phyloP scores from a whole-genome alignment of 2,888 invertebrate genomes.

The Scaptomyza cyrtandrae region DNA sequence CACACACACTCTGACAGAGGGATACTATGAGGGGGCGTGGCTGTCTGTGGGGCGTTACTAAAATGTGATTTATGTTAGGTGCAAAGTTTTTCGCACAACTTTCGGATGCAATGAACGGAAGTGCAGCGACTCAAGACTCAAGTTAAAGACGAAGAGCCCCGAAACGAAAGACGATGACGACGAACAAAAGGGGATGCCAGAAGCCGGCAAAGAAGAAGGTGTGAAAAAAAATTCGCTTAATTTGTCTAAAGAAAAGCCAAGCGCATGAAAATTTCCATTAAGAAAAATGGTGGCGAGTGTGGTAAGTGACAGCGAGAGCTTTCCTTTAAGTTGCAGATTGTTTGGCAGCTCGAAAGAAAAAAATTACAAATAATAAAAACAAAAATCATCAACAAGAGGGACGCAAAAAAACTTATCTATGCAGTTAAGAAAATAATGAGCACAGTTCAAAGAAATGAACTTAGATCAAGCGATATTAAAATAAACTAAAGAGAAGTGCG shows the following conservation, averaged over 20 bases:
- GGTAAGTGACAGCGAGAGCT: conserved; percentile 62
- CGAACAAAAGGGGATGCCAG: conserved; percentile 45
- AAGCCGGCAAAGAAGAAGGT: conserved; percentile 36
- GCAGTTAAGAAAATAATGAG: conserved; percentile 55
- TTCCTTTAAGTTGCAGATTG: conserved; percentile 22
- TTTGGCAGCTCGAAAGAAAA: not conserved
- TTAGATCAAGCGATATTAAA: conserved; percentile 33
- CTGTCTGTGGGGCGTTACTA: conserved; percentile 43
- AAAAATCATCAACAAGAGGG: conserved; percentile 2
- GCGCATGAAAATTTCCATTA: conserved; percentile 69
- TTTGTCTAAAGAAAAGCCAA: conserved; percentile 73
- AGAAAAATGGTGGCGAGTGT: conserved; percentile 70
- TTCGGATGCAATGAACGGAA: conserved; percentile 74
- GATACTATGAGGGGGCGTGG: conserved; percentile 43
- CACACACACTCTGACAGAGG: conserved; percentile 7
- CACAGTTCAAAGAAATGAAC: conserved; percentile 44
- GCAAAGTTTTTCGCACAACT: conserved; percentile 72
- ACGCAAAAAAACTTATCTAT: conserved; percentile 43
- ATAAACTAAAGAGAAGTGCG: not conserved
- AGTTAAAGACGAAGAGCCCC: conserved; percentile 4
- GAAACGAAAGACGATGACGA: conserved; percentile 40
- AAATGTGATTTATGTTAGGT: conserved; percentile 75
- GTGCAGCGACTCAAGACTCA: conserved; percentile 62
- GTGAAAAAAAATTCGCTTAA: conserved; percentile 70
- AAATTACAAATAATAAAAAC: not conserved